These are phyloP conservation scores for Neosalanx taihuensis DNA, from an alignment of 2,797 vertebrate species.

Conservation along the genomic window DNA sequence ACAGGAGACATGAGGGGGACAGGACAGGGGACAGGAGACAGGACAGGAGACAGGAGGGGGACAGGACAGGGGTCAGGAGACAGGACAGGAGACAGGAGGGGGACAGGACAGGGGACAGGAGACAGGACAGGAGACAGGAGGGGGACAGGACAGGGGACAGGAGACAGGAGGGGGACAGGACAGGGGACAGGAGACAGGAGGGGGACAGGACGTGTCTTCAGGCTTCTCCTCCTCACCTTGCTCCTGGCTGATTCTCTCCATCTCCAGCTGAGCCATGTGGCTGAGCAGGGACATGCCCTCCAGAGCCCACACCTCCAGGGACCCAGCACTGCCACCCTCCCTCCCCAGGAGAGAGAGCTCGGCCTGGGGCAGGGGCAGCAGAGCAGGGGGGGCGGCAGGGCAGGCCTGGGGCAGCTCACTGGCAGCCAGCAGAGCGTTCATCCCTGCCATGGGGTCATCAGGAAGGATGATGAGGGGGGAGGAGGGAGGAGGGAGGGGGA, in stretches of 20 bases:
- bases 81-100: no score
- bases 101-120: no score
- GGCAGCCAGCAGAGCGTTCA: constrained; percentile 87
- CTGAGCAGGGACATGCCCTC: constrained; percentile 94
- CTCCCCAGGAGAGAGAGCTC: constrained; percentile 46
- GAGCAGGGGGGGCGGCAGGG: constrained; percentile 52
- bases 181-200: no score
- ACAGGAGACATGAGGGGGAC: no score
- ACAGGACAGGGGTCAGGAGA: no score
- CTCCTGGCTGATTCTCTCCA: constrained; percentile 68
- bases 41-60: no score
- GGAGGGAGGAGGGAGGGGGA: constrained; percentile 32
- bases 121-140: no score
- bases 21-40: no score
- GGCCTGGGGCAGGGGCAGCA: constrained; percentile 46
- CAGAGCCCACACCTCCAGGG: constrained; percentile 82
- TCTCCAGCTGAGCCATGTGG: constrained; percentile 87
- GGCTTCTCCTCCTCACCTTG: constrained; percentile 41
- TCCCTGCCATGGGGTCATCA: constrained; percentile 91
- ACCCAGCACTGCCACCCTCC: constrained; percentile 55
- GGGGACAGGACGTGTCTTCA: no score
- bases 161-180: no score
- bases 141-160: no score
- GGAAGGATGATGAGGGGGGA: constrained; percentile 54
- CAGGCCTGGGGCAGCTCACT: constrained; percentile 85